Base-by-base conservation (phyloP, 1,140 invertebrate genomes). In the Gyrodactylus salaris region DNA sequence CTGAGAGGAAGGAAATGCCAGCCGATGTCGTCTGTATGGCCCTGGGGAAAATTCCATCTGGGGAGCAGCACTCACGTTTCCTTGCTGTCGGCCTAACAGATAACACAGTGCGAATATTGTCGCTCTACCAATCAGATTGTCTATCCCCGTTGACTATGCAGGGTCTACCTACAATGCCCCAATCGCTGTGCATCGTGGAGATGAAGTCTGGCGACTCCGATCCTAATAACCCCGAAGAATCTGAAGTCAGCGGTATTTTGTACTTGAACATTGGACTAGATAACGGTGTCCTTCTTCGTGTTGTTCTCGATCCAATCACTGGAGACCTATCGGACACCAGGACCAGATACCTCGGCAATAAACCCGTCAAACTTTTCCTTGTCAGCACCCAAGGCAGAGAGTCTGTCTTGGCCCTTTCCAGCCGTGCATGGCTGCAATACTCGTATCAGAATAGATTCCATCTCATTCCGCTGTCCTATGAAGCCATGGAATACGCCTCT, bases 21-120 rank as follows among this genome's bases (percentile, higher is more conserved):
- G 87, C 88, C 0, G 92, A 98, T 79, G 91, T 98, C 0, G 87
- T 96, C 75, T 99, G 94, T 77, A 98, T 99, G 94, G 92, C 91
- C 0, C 78, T 99, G 26, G 93, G 89, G 0, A 89, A 89, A 73
- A 91, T 99, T 0, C 89, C 93, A 0, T 84, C 86, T 20, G 93
- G 93, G 24, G 94, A 98, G 80, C 89, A 94, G 77, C 83, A 93
- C 75, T 93, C 89, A 0, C 87, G 91, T 82, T 99, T 99, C 78
- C 84, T 99, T 74, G 93, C 93, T 75, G 93, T 99, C 20, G 94
- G 95, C 20, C 82, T 98, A 7, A 86, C 89, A 26, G 94, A 99
- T 76, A 91, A 91, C 77, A 98, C 94, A 25, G 94, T 99, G 25
- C 84, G 93, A 76, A 93, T 99, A 71, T 91, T 99, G 34, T 97